A percentile compares a stretch with the other conserved stretches of the same genome.
Evolutionary conservation across 23 tunicate species (phyloP).

Genomic region (Ascidia mentula): DNA sequence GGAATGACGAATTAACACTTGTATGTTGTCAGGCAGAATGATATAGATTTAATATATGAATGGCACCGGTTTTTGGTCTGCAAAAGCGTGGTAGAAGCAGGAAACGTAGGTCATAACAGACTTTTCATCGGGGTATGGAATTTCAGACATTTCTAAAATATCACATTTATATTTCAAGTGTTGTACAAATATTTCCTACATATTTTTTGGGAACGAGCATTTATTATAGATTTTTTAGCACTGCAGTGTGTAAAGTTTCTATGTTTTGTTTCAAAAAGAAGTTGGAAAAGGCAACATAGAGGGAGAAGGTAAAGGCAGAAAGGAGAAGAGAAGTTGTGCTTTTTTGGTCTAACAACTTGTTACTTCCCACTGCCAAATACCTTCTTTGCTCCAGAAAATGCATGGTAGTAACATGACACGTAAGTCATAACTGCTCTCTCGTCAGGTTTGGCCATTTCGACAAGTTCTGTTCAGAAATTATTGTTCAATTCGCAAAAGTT

Average conservation of each 20-base stretch:
- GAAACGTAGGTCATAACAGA: slow-evolving; percentile 98
- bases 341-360: not conserved
- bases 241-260: too few species aligned
- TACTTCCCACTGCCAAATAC: slow-evolving; percentile 34
- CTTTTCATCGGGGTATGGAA: slow-evolving; percentile 96
- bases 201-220: too few species aligned
- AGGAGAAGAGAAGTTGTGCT: slow-evolving; percentile 1
- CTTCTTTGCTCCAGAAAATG: slow-evolving; percentile 98
- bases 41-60: too few species aligned
- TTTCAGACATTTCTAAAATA: slow-evolving; percentile 75
- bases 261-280: not conserved
- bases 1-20: too few species aligned
- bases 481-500: too few species aligned
- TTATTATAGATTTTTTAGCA: too few species aligned
- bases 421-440: slow-evolving; percentile 99
- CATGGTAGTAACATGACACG: slow-evolving; percentile 99
- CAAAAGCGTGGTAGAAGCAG: slow-evolving; percentile 97
- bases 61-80: slow-evolving; percentile 93
- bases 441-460: slow-evolving; percentile 96
- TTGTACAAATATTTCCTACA: too few species aligned
- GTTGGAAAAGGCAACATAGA: not conserved
- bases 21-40: too few species aligned
- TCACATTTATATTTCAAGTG: not conserved
- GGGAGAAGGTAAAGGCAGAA: not conserved
- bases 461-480: slow-evolving; percentile 47